These are phyloP conservation scores for Metellina segmentata DNA, from an alignment of 2,888 invertebrate species.

Conservation along the genomic window DNA sequence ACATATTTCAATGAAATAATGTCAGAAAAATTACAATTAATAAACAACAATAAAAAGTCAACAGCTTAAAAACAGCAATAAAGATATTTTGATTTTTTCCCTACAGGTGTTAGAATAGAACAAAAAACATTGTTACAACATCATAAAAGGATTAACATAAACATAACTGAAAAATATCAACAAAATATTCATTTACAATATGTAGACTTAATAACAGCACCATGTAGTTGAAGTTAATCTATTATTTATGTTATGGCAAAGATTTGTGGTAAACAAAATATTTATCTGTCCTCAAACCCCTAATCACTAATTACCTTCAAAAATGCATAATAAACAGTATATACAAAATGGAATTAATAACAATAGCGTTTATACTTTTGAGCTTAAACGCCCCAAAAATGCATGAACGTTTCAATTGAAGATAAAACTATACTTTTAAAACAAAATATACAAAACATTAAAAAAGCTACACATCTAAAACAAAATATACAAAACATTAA, in stretches of 20 bases:
- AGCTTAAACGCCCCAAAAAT: background rate
- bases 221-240: conserved; percentile 6
- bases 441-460: conserved; percentile 10
- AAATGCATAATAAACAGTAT: background rate
- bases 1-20: conserved; percentile 7
- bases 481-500: background rate
- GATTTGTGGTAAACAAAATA: conserved; percentile 1
- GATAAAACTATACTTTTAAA: background rate
- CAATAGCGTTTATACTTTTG: background rate
- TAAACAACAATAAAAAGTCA: conserved; percentile 27
- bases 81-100: conserved; percentile 37
- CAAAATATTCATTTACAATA: conserved; percentile 27
- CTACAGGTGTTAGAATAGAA: conserved; percentile 12
- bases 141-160: conserved; percentile 35
- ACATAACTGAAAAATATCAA: conserved; percentile 43
- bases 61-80: conserved; percentile 22
- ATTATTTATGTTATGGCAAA: conserved; percentile 23
- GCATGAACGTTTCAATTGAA: background rate
- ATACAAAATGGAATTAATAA: background rate
- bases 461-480: conserved; percentile 8
- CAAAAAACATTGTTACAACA: background rate
- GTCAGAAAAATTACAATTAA: conserved; percentile 10
- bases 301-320: background rate
- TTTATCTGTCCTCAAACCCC: background rate
- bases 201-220: conserved; percentile 34